These are phyloP conservation scores for Copidosoma floridanum DNA, from an alignment of 1,140 invertebrate species.

Conservation along the genomic window DNA sequence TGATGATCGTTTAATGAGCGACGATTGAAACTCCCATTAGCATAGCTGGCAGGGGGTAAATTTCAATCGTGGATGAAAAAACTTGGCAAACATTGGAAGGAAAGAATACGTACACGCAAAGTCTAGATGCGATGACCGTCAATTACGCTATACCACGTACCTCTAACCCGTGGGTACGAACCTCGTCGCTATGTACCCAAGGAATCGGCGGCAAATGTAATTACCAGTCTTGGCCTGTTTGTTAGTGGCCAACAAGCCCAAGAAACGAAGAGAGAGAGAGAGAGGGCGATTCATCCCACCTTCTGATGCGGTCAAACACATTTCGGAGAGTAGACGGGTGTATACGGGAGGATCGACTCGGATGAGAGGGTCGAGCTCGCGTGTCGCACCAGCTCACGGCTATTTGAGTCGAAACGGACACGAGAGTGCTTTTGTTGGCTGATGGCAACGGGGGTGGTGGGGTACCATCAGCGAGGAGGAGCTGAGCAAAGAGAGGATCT, in stretches of 20 bases:
- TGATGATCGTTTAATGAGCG: too few relatives aligned
- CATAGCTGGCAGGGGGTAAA: too few relatives aligned
- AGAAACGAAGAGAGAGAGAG: too few relatives aligned
- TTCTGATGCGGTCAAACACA: constrained; percentile 43
- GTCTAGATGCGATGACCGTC: too few relatives aligned
- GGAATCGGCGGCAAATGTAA: constrained; percentile 53
- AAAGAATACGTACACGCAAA: too few relatives aligned
- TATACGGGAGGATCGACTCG: neutral
- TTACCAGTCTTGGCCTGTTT: constrained; percentile 51
- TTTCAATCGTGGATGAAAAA: too few relatives aligned
- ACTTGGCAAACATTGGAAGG: too few relatives aligned
- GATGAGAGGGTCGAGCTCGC: neutral
- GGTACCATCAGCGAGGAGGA: too few relatives aligned
- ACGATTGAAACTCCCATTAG: too few relatives aligned
- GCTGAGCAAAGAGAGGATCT: too few relatives aligned
- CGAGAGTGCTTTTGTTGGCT: constrained; percentile 14
- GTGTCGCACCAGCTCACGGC: constrained; percentile 10
- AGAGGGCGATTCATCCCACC: neutral
- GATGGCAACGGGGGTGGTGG: neutral
- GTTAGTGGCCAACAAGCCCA: constrained; percentile 38
- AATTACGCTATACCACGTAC: too few relatives aligned
- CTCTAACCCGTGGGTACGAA: too few relatives aligned
- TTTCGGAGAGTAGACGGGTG: neutral
- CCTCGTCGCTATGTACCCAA: constrained; percentile 41
- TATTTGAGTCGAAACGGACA: constrained; percentile 10